Evolutionary conservation across 2,113 vertebrate species (phyloP).

Genomic region (Vicugna pacos): DNA sequence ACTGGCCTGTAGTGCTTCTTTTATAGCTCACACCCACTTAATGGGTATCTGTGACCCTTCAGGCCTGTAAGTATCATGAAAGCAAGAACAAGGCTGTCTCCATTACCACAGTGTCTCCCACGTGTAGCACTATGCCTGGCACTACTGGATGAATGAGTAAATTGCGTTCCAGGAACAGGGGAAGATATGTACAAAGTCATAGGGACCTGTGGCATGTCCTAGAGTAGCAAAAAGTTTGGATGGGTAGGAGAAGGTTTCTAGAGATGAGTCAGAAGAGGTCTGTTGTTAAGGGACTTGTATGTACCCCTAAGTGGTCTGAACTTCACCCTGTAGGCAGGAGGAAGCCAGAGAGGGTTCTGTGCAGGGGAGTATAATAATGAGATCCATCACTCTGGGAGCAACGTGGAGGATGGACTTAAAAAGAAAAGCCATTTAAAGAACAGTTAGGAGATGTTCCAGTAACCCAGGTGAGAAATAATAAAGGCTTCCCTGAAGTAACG

Average conservation of each 20-base stretch:
- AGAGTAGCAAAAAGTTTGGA: not conserved
- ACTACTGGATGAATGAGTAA: not conserved
- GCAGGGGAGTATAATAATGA: not conserved
- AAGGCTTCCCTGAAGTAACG: slow-evolving; percentile 9
- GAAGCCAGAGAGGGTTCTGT: not conserved
- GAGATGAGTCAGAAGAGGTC: not conserved
- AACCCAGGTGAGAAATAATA: not conserved
- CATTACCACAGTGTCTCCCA: not conserved
- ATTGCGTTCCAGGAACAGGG: not conserved
- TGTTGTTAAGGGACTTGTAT: not conserved
- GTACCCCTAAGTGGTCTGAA: not conserved
- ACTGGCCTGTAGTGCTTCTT: not conserved
- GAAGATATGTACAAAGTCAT: not conserved
- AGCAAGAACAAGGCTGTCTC: not conserved
- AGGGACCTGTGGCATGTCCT: not conserved
- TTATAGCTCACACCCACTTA: not conserved
- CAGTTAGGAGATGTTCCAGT: not conserved
- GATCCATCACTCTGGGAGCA: not conserved
- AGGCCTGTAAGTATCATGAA: not conserved
- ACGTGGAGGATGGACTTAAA: not conserved
- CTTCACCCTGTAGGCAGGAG: not conserved
- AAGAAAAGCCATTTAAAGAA: slow-evolving; percentile 24
- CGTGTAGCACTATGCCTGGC: not conserved
- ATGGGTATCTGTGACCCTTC: not conserved
- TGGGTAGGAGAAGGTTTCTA: not conserved